Conservation (phyloP, 2,113 vertebrate species). For the Protobothrops mucrosquamatus region DNA sequence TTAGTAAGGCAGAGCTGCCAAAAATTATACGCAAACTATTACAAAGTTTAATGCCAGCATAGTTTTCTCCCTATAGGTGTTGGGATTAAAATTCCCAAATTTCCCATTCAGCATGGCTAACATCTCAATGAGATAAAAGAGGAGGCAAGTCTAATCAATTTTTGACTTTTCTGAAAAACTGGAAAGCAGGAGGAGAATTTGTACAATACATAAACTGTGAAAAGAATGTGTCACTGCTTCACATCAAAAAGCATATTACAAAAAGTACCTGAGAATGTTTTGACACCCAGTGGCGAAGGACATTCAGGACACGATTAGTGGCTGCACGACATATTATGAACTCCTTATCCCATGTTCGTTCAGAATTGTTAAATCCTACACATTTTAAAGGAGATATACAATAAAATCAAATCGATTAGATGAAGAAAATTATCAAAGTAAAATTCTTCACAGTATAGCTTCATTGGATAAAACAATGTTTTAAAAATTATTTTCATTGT, state of each 20-base stretch:
- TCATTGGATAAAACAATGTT: background rate
- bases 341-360: slow-evolving; percentile 95
- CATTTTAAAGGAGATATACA: slow-evolving; percentile 23
- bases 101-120: background rate
- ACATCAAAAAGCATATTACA: background rate
- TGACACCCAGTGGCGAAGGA: slow-evolving; percentile 98
- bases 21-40: background rate
- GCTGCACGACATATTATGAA: slow-evolving; percentile 97
- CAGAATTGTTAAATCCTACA: slow-evolving; percentile 88
- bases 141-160: background rate
- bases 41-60: background rate
- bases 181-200: background rate
- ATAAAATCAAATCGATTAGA: background rate
- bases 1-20: background rate
- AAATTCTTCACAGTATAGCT: background rate
- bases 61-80: background rate
- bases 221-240: background rate
- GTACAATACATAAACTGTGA: background rate
- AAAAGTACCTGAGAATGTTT: slow-evolving; percentile 94
- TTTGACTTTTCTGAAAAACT: background rate
- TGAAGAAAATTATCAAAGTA: background rate
- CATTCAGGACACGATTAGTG: slow-evolving; percentile 96
- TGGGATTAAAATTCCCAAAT: background rate
- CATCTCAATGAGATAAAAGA: background rate
- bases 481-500: background rate